Evolutionary conservation across 2,797 vertebrate species (phyloP).

Genomic region (Falco naumanni): DNA sequence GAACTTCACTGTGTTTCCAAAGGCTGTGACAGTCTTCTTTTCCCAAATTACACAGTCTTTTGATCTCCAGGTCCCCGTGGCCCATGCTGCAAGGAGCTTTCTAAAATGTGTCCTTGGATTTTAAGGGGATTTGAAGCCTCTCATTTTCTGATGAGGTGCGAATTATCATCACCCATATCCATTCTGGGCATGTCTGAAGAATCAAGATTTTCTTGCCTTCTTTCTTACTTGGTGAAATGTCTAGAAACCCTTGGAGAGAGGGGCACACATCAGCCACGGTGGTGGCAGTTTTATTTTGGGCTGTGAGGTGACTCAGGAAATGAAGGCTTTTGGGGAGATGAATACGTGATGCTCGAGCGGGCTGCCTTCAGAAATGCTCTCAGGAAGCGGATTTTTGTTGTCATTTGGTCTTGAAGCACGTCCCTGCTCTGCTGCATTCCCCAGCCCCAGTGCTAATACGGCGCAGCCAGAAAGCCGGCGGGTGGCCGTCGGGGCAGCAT

Average conservation of each 20-base stretch:
- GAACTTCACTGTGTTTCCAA: not conserved
- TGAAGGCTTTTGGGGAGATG: not conserved
- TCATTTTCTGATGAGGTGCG: not conserved
- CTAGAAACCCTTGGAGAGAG: not conserved
- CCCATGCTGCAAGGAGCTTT: not conserved
- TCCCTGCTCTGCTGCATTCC: not conserved
- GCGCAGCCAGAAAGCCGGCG: not conserved
- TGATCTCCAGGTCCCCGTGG: not conserved
- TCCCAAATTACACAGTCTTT: not conserved
- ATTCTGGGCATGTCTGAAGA: no score
- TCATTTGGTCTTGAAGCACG: fast-evolving
- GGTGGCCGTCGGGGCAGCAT: fast-evolving
- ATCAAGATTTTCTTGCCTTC: not conserved
- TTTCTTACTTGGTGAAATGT: not conserved
- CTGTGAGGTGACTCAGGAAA: not conserved
- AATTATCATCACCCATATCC: not conserved
- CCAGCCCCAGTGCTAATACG: not conserved
- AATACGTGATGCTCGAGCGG: not conserved
- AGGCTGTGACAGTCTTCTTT: not conserved
- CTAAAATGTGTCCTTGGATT: not conserved
- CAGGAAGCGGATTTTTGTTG: not conserved
- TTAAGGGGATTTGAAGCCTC: not conserved
- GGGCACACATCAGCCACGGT: fast-evolving
- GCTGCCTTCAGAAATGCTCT: not conserved
- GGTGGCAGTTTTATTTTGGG: not conserved